Conservation (phyloP, 2,888 invertebrate genomes). For the Nephrotoma flavescens region DNA sequence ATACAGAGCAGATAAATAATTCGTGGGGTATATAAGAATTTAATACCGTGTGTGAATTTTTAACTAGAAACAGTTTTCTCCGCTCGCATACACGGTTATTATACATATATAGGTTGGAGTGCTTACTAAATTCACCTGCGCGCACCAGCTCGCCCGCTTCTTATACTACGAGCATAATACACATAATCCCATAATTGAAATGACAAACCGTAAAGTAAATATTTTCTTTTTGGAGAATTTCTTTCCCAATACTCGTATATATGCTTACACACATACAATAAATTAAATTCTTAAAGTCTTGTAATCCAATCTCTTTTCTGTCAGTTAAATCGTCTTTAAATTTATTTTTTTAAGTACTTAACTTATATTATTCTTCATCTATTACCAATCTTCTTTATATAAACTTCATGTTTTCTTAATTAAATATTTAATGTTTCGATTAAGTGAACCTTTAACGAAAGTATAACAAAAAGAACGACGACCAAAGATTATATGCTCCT, state of each 20-base stretch:
- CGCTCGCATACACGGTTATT: not conserved
- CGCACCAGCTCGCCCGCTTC: not conserved
- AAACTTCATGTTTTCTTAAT: not conserved
- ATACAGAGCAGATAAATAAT: not conserved
- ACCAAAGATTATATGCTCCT: not conserved
- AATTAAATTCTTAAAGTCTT: not conserved
- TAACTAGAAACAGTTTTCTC: not conserved
- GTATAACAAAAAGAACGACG: not conserved
- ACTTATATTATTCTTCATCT: not conserved
- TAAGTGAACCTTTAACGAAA: not conserved
- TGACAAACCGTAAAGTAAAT: not conserved
- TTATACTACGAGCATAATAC: not conserved
- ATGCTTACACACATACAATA: not conserved
- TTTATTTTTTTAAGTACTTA: not conserved
- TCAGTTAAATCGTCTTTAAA: not conserved
- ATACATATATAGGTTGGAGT: not conserved
- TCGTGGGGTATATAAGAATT: not conserved
- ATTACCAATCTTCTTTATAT: not conserved
- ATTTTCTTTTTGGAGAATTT: not conserved
- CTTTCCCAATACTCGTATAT: not conserved
- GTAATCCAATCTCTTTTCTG: not conserved
- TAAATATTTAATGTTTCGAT: not conserved
- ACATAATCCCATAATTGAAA: not conserved
- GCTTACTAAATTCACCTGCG: not conserved
- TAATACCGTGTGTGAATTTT: not conserved